A percentile compares a stretch with the other conserved stretches of the same genome.
Conservation (phyloP, 2,113 vertebrate species). For the Hoplias malabaricus region DNA sequence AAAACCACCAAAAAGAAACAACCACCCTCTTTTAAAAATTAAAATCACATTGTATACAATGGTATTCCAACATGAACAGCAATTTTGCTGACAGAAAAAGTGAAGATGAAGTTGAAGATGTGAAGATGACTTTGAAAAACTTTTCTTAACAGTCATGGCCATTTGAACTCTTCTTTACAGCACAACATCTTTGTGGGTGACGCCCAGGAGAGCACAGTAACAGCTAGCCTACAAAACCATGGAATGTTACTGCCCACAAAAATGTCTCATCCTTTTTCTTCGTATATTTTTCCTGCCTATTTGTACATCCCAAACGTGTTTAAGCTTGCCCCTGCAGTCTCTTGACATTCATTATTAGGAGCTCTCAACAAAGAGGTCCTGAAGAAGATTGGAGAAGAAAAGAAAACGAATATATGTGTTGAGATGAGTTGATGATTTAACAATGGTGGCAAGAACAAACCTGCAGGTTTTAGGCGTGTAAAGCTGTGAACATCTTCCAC, state of each 20-base stretch:
- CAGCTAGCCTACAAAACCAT: constrained; percentile 23
- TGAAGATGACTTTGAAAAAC: constrained; percentile 20
- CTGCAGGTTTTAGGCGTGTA: neutral
- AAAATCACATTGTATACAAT: neutral
- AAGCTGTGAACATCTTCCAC: neutral
- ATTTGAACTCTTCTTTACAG: constrained; percentile 17
- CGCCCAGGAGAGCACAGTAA: constrained; percentile 16
- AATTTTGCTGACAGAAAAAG: neutral
- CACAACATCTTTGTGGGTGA: constrained; percentile 1
- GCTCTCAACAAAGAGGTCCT: neutral
- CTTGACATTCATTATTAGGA: neutral
- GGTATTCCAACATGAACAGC: neutral
- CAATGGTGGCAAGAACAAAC: neutral
- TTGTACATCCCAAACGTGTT: constrained; percentile 6
- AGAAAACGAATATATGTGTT: neutral
- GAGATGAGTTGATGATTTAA: neutral
- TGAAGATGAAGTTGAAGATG: constrained; percentile 6
- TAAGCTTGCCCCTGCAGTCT: neutral
- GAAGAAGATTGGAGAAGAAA: neutral
- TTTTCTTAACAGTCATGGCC: neutral
- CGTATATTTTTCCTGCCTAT: neutral
- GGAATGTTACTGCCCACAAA: constrained; percentile 35
- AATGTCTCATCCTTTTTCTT: constrained; percentile 6
- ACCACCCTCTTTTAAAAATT: neutral
- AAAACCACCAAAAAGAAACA: neutral